A percentile compares a stretch with the other conserved stretches of the same genome.
Evolutionary conservation across 1,140 invertebrate genomes (phyloP).

Genomic region (Drosophila pectinifera): DNA sequence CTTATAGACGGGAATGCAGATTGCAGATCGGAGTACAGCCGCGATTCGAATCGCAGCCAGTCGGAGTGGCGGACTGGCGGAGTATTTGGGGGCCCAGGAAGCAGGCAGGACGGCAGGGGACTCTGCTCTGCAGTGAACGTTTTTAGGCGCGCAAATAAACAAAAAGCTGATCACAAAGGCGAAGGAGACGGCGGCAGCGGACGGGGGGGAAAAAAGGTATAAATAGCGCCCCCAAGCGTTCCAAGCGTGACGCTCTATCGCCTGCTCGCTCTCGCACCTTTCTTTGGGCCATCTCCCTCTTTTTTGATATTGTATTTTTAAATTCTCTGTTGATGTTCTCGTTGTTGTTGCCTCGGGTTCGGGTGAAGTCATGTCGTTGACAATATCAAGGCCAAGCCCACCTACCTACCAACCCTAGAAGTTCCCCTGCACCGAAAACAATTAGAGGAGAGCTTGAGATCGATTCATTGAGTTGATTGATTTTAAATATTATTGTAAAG

Average conservation of each 20-base stretch:
- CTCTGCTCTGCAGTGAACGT: slow-evolving; percentile 8
- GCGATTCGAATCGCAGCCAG: slow-evolving; percentile 37
- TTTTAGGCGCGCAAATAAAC: slow-evolving; percentile 64
- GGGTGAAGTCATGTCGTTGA: slow-evolving; percentile 62
- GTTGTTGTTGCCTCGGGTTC: slow-evolving; percentile 31
- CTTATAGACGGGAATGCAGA: slow-evolving; percentile 43
- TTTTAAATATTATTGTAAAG: background rate
- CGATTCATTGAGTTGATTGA: background rate
- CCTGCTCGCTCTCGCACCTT: background rate
- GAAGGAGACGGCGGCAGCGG: slow-evolving; percentile 1
- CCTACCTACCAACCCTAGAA: slow-evolving; percentile 32
- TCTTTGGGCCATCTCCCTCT: slow-evolving; percentile 3
- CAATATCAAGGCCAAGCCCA: slow-evolving; percentile 70
- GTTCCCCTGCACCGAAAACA: background rate
- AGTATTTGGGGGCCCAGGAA: background rate
- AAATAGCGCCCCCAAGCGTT: slow-evolving; percentile 60
- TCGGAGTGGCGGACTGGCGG: slow-evolving; percentile 9
- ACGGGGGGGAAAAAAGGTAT: slow-evolving; percentile 27
- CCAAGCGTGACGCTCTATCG: slow-evolving; percentile 42
- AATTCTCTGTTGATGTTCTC: slow-evolving; percentile 30
- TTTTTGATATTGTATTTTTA: slow-evolving; percentile 44
- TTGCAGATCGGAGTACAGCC: slow-evolving; percentile 36
- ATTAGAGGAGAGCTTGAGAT: background rate
- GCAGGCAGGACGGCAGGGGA: background rate
- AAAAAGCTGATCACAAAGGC: slow-evolving; percentile 53